These are phyloP conservation scores for Mobula birostris DNA, from an alignment of 2,113 vertebrate genomes.

Conservation along the genomic window DNA sequence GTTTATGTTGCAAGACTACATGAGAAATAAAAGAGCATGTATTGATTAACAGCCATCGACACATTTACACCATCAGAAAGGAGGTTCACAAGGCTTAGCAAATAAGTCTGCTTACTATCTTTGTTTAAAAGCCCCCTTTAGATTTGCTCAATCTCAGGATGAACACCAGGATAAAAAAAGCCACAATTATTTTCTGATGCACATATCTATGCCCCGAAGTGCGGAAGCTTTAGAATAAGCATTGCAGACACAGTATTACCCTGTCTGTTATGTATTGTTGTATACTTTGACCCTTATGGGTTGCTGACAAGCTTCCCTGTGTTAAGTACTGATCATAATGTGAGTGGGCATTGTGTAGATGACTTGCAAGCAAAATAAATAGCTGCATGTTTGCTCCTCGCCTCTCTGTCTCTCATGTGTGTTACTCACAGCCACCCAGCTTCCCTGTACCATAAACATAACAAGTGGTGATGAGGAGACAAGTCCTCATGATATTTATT, in stretches of 20 bases:
- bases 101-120: neutral
- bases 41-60: neutral
- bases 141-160: neutral
- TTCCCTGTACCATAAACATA: too few species aligned
- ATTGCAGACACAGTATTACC: neutral
- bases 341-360: too few species aligned
- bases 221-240: neutral
- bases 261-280: neutral
- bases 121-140: neutral
- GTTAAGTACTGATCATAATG: too few species aligned
- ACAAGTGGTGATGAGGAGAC: too few species aligned
- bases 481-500: too few species aligned
- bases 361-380: too few species aligned
- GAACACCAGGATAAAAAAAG: too few species aligned
- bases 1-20: neutral
- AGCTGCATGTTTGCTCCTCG: too few species aligned
- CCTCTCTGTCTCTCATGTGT: too few species aligned
- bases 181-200: neutral
- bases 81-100: neutral
- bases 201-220: neutral
- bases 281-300: too few species aligned
- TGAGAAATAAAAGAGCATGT: neutral
- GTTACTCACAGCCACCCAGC: too few species aligned
- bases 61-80: neutral
- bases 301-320: too few species aligned